Evolutionary conservation across 64 coral and sea anemone genomes (phyloP).

Genomic region (Stichodactyla mertensii): DNA sequence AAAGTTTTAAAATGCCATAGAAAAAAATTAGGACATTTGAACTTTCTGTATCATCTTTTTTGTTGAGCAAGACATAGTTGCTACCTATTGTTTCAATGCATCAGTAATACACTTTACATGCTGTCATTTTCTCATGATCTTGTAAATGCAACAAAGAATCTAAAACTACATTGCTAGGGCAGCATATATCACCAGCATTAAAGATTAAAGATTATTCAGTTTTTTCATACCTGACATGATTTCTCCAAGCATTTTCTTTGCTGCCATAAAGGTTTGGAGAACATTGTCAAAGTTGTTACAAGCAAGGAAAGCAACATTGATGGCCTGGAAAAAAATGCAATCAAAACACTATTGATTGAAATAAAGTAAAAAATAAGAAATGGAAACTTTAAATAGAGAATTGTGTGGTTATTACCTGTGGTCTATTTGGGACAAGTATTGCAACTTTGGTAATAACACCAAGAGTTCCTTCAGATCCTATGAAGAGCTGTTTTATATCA

Average conservation of each 20-base stretch:
- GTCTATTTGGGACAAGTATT: constrained; percentile 73
- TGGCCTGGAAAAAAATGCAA: constrained; percentile 23
- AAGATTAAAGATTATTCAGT: no score
- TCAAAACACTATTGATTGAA: background rate
- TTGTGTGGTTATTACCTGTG: constrained; percentile 44
- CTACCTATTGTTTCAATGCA: no score
- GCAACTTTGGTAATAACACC: constrained; percentile 84
- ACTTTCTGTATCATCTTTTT: no score
- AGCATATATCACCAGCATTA: no score
- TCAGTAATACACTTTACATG: no score
- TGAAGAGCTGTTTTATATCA: constrained; percentile 93
- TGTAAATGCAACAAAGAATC: no score
- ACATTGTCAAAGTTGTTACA: constrained; percentile 75
- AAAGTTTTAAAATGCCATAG: background rate
- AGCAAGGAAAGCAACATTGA: constrained; percentile 91
- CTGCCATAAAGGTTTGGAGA: constrained; percentile 66
- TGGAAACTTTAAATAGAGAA: background rate
- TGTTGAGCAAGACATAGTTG: no score
- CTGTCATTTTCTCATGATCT: no score
- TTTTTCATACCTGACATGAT: constrained; percentile 67
- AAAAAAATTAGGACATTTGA: no score
- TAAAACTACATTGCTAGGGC: no score
- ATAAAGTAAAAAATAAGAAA: background rate
- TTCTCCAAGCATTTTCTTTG: constrained; percentile 76
- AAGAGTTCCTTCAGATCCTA: constrained; percentile 89